Conservation (phyloP, 2,797 vertebrate species). For the Neoniphon sammara region DNA sequence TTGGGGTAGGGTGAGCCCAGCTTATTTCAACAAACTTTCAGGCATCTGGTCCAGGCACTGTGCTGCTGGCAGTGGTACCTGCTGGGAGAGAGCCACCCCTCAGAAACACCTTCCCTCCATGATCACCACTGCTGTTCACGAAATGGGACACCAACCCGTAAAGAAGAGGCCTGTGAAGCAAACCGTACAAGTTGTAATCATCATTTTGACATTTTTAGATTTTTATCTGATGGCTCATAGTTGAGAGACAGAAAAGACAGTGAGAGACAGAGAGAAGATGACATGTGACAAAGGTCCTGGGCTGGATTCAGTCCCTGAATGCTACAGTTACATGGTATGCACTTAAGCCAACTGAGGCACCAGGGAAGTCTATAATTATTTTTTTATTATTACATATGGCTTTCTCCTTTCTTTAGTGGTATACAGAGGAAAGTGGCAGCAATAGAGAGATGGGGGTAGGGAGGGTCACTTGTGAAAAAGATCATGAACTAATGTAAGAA, state of each 20-base stretch:
- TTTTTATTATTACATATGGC: not conserved
- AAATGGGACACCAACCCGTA: constrained; percentile 92
- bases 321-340: not conserved
- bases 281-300: not conserved
- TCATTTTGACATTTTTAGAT: not conserved
- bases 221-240: not conserved
- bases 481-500: not conserved
- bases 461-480: too few relatives aligned
- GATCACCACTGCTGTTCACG: constrained; percentile 79
- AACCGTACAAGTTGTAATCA: not conserved
- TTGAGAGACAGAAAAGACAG: not conserved
- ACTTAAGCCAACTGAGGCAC: not conserved
- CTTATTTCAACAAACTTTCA: constrained; percentile 29
- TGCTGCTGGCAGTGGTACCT: constrained; percentile 21
- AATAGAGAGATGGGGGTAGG: not conserved
- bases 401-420: not conserved
- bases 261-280: not conserved
- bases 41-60: constrained; percentile 42
- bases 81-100: constrained; percentile 70
- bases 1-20: too few relatives aligned
- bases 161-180: constrained; percentile 89
- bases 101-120: constrained; percentile 74
- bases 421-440: not conserved
- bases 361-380: not conserved
- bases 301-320: not conserved